Conservation (phyloP, 2,797 vertebrate species). For the Rhadinocentrus ornatus region DNA sequence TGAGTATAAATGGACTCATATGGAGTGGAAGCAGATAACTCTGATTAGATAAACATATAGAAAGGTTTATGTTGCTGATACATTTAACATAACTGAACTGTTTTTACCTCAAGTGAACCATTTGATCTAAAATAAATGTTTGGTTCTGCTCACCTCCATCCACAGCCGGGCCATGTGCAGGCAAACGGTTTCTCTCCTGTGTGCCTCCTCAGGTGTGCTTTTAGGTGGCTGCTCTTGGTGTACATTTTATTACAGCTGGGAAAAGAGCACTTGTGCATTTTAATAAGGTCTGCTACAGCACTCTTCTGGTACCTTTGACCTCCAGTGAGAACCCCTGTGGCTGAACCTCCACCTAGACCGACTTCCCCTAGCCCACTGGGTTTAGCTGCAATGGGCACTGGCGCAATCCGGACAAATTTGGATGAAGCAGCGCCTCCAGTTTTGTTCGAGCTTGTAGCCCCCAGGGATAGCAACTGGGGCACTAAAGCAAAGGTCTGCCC, state of each 20-base stretch:
- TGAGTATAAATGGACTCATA: conserved; percentile 1
- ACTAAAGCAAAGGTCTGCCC: conserved; percentile 97
- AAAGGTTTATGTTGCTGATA: background rate
- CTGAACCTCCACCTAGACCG: conserved; percentile 68
- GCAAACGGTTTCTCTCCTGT: conserved; percentile 98
- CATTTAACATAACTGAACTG: background rate
- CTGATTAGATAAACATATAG: conserved; percentile 6
- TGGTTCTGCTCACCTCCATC: conserved; percentile 92
- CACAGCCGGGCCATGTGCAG: conserved; percentile 97
- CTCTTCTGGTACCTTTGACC: conserved; percentile 96
- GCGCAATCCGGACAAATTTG: conserved; percentile 96
- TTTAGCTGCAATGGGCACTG: conserved; percentile 96
- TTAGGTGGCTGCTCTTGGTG: conserved; percentile 99
- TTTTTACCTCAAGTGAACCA: background rate
- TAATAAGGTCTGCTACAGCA: conserved; percentile 94
- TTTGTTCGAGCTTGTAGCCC: conserved; percentile 59
- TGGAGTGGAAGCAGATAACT: conserved; percentile 20
- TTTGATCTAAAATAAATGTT: background rate
- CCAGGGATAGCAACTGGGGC: conserved; percentile 91
- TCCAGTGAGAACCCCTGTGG: conserved; percentile 85
- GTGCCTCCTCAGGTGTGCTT: conserved; percentile 96
- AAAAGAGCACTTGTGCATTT: conserved; percentile 99
- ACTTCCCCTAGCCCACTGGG: conserved; percentile 88
- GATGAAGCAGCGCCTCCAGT: conserved; percentile 82
- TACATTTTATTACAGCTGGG: conserved; percentile 99